A percentile compares a stretch with the other conserved stretches of the same genome.
Conservation (phyloP, 2,113 vertebrate genomes). For the Pyrgilauda ruficollis region DNA sequence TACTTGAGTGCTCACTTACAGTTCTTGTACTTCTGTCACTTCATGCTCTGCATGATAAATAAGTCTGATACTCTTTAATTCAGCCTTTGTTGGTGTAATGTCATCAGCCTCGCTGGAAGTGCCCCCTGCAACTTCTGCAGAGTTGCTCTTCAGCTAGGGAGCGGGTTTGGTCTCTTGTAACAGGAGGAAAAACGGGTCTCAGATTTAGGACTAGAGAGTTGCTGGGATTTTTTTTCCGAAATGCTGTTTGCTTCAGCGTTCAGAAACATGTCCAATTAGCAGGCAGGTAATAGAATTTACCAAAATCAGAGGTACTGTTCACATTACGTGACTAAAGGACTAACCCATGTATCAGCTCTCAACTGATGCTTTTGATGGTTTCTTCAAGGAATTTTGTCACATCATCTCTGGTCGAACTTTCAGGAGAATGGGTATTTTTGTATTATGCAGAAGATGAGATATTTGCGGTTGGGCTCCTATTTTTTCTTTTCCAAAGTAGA, state of each 20-base stretch:
- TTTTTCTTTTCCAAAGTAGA: not conserved
- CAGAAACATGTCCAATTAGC: not conserved
- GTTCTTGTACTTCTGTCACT: not conserved
- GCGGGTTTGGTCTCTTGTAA: not conserved
- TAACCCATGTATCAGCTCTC: not conserved
- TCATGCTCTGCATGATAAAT: not conserved
- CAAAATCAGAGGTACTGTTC: not conserved
- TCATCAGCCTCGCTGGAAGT: not conserved
- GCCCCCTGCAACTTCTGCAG: not conserved
- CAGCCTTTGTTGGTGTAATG: not conserved
- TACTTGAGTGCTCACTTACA: not conserved
- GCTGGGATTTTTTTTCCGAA: not conserved
- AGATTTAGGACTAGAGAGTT: not conserved
- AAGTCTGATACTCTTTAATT: not conserved
- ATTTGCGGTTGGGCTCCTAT: not conserved
- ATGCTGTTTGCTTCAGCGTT: not conserved
- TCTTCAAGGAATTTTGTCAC: not conserved
- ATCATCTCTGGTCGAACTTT: not conserved
- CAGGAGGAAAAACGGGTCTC: not conserved
- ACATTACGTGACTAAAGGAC: fast-evolving
- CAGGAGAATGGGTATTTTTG: not conserved
- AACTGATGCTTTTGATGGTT: not conserved
- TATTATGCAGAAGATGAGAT: not conserved
- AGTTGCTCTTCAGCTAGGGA: not conserved
- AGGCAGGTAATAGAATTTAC: not conserved